Conservation (phyloP, 2,888 invertebrate genomes). For the Clunio marinus region DNA sequence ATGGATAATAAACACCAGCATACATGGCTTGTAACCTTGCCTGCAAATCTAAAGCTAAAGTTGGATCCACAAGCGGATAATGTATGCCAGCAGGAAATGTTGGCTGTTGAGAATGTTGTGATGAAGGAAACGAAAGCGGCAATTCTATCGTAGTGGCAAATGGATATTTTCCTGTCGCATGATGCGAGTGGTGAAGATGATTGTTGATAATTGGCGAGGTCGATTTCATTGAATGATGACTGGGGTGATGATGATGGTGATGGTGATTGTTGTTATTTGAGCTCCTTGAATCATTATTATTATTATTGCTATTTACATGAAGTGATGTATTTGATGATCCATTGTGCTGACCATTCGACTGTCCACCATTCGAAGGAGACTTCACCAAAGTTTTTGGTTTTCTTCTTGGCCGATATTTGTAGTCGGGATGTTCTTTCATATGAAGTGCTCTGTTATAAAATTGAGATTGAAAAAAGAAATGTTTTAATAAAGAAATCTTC, state of each 20-base stretch:
- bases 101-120: constrained; percentile 31
- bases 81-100: constrained; percentile 40
- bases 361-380: constrained; percentile 47
- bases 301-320: constrained; percentile 8
- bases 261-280: constrained; percentile 33
- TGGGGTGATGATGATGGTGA: too few relatives aligned
- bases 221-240: constrained; percentile 38
- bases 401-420: constrained; percentile 82
- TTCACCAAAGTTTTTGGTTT: constrained; percentile 82
- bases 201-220: constrained; percentile 38
- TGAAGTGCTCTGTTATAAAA: constrained; percentile 70
- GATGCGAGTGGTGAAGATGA: constrained; percentile 42
- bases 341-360: constrained; percentile 42
- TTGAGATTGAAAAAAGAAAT: constrained; percentile 25
- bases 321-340: constrained; percentile 38
- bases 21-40: constrained; percentile 51
- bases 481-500: background rate
- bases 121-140: constrained; percentile 37
- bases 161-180: constrained; percentile 48
- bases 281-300: constrained; percentile 34
- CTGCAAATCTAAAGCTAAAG: constrained; percentile 50
- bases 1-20: constrained; percentile 50
- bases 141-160: constrained; percentile 43
- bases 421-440: constrained; percentile 92
- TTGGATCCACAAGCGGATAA: constrained; percentile 50